Base-by-base conservation (phyloP, 2,888 invertebrate species). In the Phengaris arion region DNA sequence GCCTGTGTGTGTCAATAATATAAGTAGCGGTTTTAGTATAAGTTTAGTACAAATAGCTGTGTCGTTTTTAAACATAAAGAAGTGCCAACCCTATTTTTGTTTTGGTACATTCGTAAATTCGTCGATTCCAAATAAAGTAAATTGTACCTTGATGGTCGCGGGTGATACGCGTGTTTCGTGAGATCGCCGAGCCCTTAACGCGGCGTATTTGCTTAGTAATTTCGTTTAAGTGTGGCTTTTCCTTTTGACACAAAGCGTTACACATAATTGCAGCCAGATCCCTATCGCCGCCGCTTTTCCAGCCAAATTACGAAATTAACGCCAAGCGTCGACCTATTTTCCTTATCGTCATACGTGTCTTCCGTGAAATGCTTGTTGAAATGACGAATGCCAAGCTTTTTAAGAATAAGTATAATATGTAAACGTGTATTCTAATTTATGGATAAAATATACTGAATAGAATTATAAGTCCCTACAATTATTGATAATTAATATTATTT, bases 201-300 rank as follows among this genome's bases (percentile, higher is more conserved):
- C 80, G 78, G 81, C 81, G 81, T 87, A 86, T 89, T 88, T 87
- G 85, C 86, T 85, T 81, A 84, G 87, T 87, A 87, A 89, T 91
- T 89, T 85, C 75, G 80, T 80, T 81, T 83, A 87, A 90, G 82
- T 87, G 85, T 83, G 85, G 83, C 84, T 81, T 86, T 83, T 84
- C 80, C 78, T 83, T 87, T 86, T 84, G 85, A 86, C 85, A 85
- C 82, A 86, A 86, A 88, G 84, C 82, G 80, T 83, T 82, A 82
- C 84, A 85, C 80, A 82, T 92, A 89, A 91, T 91, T 90, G 89
- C 85, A 87, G 82, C 83, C 85, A 84, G 90, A 91, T 91, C 81
- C 81, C 87, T 89, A 91, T 91, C 90, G 83, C 79, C 81, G 81
- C 85, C 86, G 85, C 86, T 85, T 86, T 87, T 80, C 81, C 81